phyloP scores from a whole-genome alignment of 2,888 invertebrate species.

The Danaus chrysippus region DNA sequence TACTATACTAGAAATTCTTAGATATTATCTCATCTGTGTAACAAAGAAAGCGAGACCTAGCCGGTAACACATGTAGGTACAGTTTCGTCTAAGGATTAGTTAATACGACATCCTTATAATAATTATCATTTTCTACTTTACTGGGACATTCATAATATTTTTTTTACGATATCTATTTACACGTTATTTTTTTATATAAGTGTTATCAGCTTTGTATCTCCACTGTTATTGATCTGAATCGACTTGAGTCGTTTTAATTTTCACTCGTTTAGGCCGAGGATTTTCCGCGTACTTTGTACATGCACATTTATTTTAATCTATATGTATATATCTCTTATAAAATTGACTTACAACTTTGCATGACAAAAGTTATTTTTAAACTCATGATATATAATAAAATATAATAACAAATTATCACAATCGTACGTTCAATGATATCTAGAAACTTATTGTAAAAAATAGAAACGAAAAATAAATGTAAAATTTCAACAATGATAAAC shows the following conservation, averaged over 20 bases:
- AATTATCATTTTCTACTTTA: conserved; percentile 12
- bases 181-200: conserved; percentile 10
- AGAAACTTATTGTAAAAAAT: too few species aligned
- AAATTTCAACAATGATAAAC: too few species aligned
- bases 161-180: conserved; percentile 16
- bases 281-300: conserved; percentile 3
- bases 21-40: conserved; percentile 13
- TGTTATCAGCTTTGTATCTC: neutral
- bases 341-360: conserved; percentile 6
- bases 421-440: too few species aligned
- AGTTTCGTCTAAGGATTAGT: conserved; percentile 4
- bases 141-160: conserved; percentile 14
- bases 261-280: neutral
- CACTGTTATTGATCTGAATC: neutral
- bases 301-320: conserved; percentile 3
- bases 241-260: neutral
- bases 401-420: too few species aligned
- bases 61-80: conserved; percentile 4
- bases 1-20: conserved; percentile 8
- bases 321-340: conserved; percentile 1
- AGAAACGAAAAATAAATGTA: too few species aligned
- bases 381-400: neutral
- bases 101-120: conserved; percentile 8
- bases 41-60: conserved; percentile 21
- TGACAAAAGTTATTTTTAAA: neutral